Evolutionary conservation across 2,113 vertebrate species (phyloP), one percentile per base, ranked within the genome.

Genomic region (Dendropsophus ebraccatus): DNA sequence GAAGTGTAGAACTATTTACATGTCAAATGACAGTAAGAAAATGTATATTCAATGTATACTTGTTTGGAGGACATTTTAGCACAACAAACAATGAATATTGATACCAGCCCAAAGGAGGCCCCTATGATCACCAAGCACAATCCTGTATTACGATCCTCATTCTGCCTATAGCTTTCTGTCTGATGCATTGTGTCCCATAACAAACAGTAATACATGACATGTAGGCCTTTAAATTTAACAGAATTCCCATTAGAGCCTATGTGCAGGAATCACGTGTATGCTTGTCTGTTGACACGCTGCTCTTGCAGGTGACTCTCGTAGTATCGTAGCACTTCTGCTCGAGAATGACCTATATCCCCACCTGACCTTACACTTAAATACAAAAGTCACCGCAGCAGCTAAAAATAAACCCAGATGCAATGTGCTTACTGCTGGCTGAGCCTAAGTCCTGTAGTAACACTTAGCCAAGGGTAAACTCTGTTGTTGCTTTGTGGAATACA

Each of bases 281-380:
- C n/a, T 16, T 17, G 12, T 52, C 73, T 76, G 28, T 10, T 60
- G 30, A n/a, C 21, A 21, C 4, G 21, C 54, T 8, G 32, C 28
- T 16, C 30, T 37, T 10, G 17, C 25, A 79, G 35, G 73, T 79
- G 77, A 62, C n/a, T 23, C 73, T 62, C 12, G 35, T 35, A 41
- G 32, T 7, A 62, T 41, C 21, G 23, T 25, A n/a, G 23, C 28
- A 16, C 30, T 56, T 35, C 41, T 41, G 11, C 21, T 62, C 19
- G 9, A 35, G 77, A 41, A 23, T 25, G 62, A 78, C 60, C 52
- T 58, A 72, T 45, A 81, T 73, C 77, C 77, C 77, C 50, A 81
- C n/a, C 3, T 74, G 77, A 87, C 85, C 78, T 81, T 41, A 81
- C 67, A 81, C 84, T 80, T 69, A 81, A 84, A 72, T 37, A 72